Conservation (phyloP, 2,113 vertebrate genomes). For the Mola mola region DNA sequence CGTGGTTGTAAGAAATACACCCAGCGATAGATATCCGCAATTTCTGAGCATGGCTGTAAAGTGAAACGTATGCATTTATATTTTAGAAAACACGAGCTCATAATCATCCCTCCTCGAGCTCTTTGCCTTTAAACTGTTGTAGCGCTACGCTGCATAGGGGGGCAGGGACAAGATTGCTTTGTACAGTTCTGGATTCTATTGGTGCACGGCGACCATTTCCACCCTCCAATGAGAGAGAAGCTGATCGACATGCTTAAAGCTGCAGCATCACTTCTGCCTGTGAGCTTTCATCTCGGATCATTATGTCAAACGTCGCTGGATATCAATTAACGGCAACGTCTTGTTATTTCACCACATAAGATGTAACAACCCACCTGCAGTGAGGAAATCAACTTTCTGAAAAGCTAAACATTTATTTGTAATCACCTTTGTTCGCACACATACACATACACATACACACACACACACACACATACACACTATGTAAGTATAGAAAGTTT, state of each 20-base stretch:
- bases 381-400: too few species aligned
- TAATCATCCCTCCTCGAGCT: constrained; percentile 20
- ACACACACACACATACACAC: too few species aligned
- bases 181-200: constrained; percentile 78
- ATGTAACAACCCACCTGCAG: too few species aligned
- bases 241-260: constrained; percentile 32
- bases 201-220: constrained; percentile 60
- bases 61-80: neutral
- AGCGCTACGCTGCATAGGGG: constrained; percentile 64
- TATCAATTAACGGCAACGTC: too few species aligned
- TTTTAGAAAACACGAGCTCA: constrained; percentile 12
- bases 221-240: constrained; percentile 69
- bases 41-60: neutral
- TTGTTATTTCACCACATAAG: too few species aligned
- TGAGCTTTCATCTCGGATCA: too few species aligned
- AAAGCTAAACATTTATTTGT: too few species aligned
- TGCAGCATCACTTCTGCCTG: neutral
- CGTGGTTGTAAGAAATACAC: constrained; percentile 7
- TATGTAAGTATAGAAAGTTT: too few species aligned
- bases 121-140: constrained; percentile 55
- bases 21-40: neutral
- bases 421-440: too few species aligned
- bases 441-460: too few species aligned
- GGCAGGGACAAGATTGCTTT: constrained; percentile 81
- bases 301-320: too few species aligned